phyloP scores from a whole-genome alignment of 1,140 invertebrate species.

The Olivierus martensii region DNA sequence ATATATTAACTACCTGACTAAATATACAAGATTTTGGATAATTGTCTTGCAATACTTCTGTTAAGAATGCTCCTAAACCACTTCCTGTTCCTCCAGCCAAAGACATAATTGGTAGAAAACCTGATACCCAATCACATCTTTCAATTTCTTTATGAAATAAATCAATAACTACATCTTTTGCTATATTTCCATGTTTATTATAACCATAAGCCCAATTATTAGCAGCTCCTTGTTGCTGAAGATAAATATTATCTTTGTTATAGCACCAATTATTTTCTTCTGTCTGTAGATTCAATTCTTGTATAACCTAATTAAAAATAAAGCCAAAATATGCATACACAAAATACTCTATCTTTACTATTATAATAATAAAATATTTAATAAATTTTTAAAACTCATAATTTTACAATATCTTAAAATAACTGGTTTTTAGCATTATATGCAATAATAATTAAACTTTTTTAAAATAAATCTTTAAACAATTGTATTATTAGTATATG shows the following conservation, averaged over 20 bases:
- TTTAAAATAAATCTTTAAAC: too few species aligned
- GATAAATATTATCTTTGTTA: constrained; percentile 25
- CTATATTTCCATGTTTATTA: constrained; percentile 31
- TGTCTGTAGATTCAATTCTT: constrained; percentile 25
- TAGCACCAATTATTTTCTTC: constrained; percentile 29
- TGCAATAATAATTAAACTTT: too few species aligned
- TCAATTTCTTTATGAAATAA: constrained; percentile 75
- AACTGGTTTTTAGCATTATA: too few species aligned
- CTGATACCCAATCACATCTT: constrained; percentile 60
- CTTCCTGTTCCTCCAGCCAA: constrained; percentile 73
- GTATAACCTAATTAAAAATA: constrained; percentile 18
- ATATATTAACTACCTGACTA: constrained; percentile 33
- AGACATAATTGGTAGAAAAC: constrained; percentile 62
- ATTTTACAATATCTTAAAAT: too few species aligned
- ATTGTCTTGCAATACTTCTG: constrained; percentile 34
- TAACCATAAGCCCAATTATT: constrained; percentile 65
- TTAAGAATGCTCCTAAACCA: constrained; percentile 68
- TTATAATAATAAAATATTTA: too few species aligned
- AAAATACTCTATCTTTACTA: too few species aligned
- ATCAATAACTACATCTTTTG: constrained; percentile 62
- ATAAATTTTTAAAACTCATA: too few species aligned
- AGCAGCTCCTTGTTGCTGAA: constrained; percentile 41
- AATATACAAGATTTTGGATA: constrained; percentile 38
- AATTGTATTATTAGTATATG: too few species aligned
- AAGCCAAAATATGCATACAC: neutral